Evolutionary conservation across 2,888 invertebrate species (phyloP).

Genomic region (Noctua janthe): DNA sequence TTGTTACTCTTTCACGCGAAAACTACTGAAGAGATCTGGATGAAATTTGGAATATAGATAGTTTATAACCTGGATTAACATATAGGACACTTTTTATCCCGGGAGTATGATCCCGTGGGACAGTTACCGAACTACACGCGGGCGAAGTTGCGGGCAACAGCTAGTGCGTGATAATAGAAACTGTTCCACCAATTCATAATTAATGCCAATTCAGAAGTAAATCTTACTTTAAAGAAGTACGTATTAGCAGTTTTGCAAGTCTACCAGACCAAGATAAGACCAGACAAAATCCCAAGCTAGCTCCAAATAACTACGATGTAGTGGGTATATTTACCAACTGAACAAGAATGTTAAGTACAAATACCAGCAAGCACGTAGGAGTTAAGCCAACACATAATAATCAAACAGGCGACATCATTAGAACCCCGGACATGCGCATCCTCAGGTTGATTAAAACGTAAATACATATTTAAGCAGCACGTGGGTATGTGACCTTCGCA

Average conservation of each 20-base stretch:
- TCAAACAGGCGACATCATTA: constrained; percentile 66
- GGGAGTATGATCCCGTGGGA: too few species aligned
- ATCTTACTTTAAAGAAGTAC: background rate
- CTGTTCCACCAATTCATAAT: background rate
- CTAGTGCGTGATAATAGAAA: background rate
- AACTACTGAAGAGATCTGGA: too few species aligned
- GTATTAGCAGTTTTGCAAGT: background rate
- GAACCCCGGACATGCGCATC: constrained; percentile 61
- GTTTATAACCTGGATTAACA: too few species aligned
- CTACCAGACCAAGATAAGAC: background rate
- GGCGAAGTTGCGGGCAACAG: too few species aligned
- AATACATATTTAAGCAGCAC: constrained; percentile 68
- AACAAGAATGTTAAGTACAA: constrained; percentile 48
- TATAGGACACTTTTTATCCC: too few species aligned
- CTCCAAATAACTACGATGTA: constrained; percentile 6
- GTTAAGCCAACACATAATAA: constrained; percentile 54
- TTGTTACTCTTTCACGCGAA: too few species aligned
- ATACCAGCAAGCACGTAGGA: constrained; percentile 50
- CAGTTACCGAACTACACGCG: too few species aligned
- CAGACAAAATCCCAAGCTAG: background rate
- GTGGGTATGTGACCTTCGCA: constrained; percentile 76
- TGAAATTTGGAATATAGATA: too few species aligned
- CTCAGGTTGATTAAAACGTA: constrained; percentile 66
- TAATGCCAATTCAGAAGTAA: background rate
- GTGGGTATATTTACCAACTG: constrained; percentile 22